phyloP scores from a whole-genome alignment of 2,888 invertebrate genomes.

The Netelia fuscicornis region DNA sequence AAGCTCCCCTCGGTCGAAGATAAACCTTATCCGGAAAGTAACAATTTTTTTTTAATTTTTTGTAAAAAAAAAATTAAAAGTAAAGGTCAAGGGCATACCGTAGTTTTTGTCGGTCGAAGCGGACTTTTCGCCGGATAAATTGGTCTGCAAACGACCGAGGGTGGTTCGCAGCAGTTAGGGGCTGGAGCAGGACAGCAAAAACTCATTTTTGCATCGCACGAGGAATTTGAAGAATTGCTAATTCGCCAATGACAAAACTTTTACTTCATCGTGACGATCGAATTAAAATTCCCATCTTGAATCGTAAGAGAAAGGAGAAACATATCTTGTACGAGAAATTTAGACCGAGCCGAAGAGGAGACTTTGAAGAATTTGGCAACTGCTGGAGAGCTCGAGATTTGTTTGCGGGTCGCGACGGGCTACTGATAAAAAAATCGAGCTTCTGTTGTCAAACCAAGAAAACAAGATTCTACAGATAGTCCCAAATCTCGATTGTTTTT shows the following conservation, averaged over 20 bases:
- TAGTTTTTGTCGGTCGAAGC: slow-evolving; percentile 69
- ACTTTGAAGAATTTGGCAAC: slow-evolving; percentile 39
- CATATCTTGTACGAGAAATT: slow-evolving; percentile 24
- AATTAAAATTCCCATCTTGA: neutral
- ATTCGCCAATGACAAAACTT: slow-evolving; percentile 12
- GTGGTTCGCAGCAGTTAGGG: slow-evolving; percentile 29
- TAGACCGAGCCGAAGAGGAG: slow-evolving; percentile 8
- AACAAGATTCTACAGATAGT: slow-evolving; percentile 4
- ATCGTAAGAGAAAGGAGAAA: neutral
- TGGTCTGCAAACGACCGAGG: slow-evolving; percentile 52
- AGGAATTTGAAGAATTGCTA: slow-evolving; percentile 3
- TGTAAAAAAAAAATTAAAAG: neutral
- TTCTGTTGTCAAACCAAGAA: slow-evolving; percentile 14
- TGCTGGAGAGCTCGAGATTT: slow-evolving; percentile 29
- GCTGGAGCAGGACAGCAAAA: slow-evolving; percentile 34
- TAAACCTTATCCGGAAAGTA: slow-evolving; percentile 68
- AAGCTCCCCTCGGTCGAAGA: slow-evolving; percentile 73
- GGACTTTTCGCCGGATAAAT: slow-evolving; percentile 44
- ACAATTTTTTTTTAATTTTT: slow-evolving; percentile 44
- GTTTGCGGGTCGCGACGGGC: slow-evolving; percentile 61
- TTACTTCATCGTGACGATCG: slow-evolving; percentile 48
- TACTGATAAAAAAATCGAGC: slow-evolving; percentile 36
- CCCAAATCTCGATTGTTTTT: neutral
- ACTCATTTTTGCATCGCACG: slow-evolving; percentile 33
- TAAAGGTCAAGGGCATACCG: slow-evolving; percentile 62